phyloP scores from a whole-genome alignment of 2,797 vertebrate species.

The Taenioides sp. region DNA sequence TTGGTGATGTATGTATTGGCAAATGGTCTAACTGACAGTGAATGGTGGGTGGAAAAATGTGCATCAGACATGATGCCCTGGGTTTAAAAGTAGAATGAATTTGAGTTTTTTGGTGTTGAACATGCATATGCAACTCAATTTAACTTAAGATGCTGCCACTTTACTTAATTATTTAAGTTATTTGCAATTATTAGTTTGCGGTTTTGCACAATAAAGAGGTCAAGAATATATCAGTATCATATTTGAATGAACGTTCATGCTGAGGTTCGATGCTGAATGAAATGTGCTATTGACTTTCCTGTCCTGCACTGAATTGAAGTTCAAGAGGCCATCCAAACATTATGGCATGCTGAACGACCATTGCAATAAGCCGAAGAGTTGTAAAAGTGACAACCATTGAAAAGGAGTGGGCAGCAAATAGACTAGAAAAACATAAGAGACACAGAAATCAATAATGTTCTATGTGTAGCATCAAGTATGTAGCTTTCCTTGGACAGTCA shows the following conservation, averaged over 20 bases:
- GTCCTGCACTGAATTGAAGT: constrained; percentile 32
- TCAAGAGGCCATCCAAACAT: constrained; percentile 67
- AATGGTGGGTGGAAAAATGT: no score
- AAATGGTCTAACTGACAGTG: no score
- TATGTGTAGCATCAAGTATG: constrained; percentile 52
- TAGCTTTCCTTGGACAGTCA: constrained; percentile 47
- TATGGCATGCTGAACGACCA: constrained; percentile 43
- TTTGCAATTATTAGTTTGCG: not conserved
- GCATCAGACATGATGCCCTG: no score
- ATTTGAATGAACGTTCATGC: constrained; percentile 8
- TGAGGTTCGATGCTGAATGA: constrained; percentile 9
- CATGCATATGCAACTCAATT: not conserved
- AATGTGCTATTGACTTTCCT: constrained; percentile 36
- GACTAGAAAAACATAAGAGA: constrained; percentile 22
- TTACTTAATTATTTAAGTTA: not conserved
- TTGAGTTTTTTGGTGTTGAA: no score
- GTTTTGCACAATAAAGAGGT: not conserved
- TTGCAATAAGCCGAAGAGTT: constrained; percentile 57
- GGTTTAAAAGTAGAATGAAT: no score
- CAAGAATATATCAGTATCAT: not conserved
- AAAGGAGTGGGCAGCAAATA: constrained; percentile 28
- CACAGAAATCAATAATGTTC: constrained; percentile 67
- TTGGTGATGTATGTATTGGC: no score
- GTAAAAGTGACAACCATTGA: constrained; percentile 52
- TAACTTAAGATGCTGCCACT: not conserved